phyloP scores from a whole-genome alignment of 2,888 invertebrate genomes.

The Cheilosia soror region DNA sequence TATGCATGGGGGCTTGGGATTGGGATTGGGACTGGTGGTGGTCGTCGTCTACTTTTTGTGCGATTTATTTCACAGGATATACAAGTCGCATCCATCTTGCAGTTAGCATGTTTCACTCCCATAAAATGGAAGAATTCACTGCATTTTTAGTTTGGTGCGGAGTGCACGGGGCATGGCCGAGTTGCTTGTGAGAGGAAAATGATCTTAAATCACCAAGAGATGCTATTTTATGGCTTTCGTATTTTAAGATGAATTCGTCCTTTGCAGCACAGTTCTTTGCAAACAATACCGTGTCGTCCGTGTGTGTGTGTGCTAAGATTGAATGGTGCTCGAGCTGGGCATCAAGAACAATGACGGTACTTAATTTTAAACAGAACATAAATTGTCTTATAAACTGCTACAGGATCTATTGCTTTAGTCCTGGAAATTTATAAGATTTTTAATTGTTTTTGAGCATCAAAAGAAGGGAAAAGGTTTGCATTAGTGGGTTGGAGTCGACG shows the following conservation, averaged over 20 bases:
- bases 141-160: slow-evolving; percentile 53
- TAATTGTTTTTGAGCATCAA: slow-evolving; percentile 1
- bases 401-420: slow-evolving; percentile 14
- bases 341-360: slow-evolving; percentile 70
- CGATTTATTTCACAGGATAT: slow-evolving; percentile 68
- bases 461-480: not conserved
- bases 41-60: slow-evolving; percentile 15
- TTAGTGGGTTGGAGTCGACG: too few relatives aligned
- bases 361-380: slow-evolving; percentile 65
- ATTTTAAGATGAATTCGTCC: slow-evolving; percentile 69
- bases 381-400: slow-evolving; percentile 56
- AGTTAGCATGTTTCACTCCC: slow-evolving; percentile 76
- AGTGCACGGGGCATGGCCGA: not conserved
- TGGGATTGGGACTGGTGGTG: not conserved
- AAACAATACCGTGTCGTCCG: slow-evolving; percentile 5
- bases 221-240: slow-evolving; percentile 69
- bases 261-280: slow-evolving; percentile 37
- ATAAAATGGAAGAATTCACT: slow-evolving; percentile 74
- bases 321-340: slow-evolving; percentile 62
- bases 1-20: not conserved
- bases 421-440: slow-evolving; percentile 11
- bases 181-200: slow-evolving; percentile 60
- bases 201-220: slow-evolving; percentile 73
- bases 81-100: slow-evolving; percentile 74
- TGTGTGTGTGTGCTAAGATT: slow-evolving; percentile 51